Evolutionary conservation across 2,888 invertebrate genomes (phyloP).

Genomic region (Tryphoninae sp.): DNA sequence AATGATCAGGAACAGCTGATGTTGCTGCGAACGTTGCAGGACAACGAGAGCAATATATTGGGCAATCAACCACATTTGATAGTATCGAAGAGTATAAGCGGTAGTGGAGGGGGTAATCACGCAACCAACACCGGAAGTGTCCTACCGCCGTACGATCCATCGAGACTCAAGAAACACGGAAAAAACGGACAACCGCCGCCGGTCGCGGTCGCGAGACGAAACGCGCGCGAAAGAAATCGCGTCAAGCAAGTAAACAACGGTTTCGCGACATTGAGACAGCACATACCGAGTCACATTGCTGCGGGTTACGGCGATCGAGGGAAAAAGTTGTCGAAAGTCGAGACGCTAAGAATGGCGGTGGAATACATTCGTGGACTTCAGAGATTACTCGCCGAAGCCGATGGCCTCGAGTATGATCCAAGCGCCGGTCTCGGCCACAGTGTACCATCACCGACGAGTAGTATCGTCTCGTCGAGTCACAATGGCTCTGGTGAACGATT

Average conservation of each 20-base stretch:
- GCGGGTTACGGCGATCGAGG: slow-evolving; percentile 86
- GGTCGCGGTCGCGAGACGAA: slow-evolving; percentile 92
- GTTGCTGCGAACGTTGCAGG: slow-evolving; percentile 78
- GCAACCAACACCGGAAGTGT: slow-evolving; percentile 67
- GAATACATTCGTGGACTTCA: slow-evolving; percentile 94
- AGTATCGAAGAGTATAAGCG: slow-evolving; percentile 68
- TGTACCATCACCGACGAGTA: slow-evolving; percentile 80
- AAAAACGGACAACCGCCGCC: slow-evolving; percentile 86
- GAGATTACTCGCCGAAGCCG: slow-evolving; percentile 87
- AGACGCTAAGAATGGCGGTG: slow-evolving; percentile 94
- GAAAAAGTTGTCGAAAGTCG: slow-evolving; percentile 93
- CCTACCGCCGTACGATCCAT: slow-evolving; percentile 82
- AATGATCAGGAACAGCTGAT: slow-evolving; percentile 78
- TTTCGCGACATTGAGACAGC: slow-evolving; percentile 92
- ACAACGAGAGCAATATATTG: slow-evolving; percentile 78
- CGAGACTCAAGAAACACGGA: slow-evolving; percentile 80
- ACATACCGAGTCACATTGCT: slow-evolving; percentile 92
- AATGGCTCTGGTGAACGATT: slow-evolving; percentile 80
- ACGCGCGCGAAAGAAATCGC: slow-evolving; percentile 95
- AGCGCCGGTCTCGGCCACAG: slow-evolving; percentile 79
- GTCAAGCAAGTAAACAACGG: slow-evolving; percentile 97
- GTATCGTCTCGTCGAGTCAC: slow-evolving; percentile 79
- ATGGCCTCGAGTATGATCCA: slow-evolving; percentile 82
- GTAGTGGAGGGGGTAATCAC: slow-evolving; percentile 29
- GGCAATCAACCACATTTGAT: slow-evolving; percentile 73